phyloP scores from a whole-genome alignment of 2,797 vertebrate species.

The Euphonia xanthogaster region DNA sequence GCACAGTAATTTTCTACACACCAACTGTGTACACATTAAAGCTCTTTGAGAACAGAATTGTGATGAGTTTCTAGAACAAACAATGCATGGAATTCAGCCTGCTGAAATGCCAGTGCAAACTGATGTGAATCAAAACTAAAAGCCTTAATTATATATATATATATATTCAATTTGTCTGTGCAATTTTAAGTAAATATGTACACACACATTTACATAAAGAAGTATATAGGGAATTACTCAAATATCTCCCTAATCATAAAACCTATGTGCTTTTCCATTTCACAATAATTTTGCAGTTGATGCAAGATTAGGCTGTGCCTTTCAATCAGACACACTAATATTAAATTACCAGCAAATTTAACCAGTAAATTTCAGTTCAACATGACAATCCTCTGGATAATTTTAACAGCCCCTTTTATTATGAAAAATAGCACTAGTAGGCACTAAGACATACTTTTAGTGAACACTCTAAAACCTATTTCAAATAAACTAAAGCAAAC shows the following conservation, averaged over 20 bases:
- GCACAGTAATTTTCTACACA: neutral
- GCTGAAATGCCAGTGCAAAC: neutral
- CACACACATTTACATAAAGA: neutral
- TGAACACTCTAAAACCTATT: neutral
- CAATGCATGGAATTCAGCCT: neutral
- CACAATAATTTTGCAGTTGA: neutral
- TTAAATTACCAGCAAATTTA: neutral
- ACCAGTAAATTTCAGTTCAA: slow-evolving; percentile 7
- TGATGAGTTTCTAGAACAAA: neutral
- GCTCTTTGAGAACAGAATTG: neutral
- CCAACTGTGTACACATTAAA: neutral
- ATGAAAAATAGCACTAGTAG: neutral
- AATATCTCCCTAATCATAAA: neutral
- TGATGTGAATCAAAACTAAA: neutral
- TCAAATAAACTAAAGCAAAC: neutral
- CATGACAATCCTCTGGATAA: neutral
- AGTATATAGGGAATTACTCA: neutral
- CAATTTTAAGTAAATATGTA: neutral
- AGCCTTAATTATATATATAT: neutral
- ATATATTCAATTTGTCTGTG: neutral
- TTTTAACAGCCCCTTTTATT: neutral
- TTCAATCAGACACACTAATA: neutral
- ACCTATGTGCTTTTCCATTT: neutral
- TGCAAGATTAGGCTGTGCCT: neutral
- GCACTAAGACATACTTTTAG: neutral